Conservation (phyloP, 2,888 invertebrate species). For the Thymelicus sylvestris region DNA sequence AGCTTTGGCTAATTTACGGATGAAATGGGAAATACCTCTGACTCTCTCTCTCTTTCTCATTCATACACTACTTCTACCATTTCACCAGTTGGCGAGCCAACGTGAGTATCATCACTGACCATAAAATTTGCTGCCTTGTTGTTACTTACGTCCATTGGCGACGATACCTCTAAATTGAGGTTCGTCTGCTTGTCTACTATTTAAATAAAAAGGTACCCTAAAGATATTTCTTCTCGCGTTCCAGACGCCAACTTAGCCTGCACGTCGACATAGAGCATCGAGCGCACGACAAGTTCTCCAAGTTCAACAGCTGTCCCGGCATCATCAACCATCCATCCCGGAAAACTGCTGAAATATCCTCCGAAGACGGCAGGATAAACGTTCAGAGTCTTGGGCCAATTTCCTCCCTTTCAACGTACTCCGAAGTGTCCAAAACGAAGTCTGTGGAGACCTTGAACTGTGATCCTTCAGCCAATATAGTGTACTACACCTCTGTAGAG, state of each 20-base stretch:
- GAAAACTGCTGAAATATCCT: slow-evolving; percentile 42
- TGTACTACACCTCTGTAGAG: slow-evolving; percentile 63
- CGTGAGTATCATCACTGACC: no score
- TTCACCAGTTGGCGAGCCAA: no score
- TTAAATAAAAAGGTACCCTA: no score
- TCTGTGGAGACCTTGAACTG: slow-evolving; percentile 56
- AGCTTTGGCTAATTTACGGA: no score
- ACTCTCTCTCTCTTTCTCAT: no score
- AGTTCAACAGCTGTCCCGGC: slow-evolving; percentile 65
- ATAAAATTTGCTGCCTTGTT: no score
- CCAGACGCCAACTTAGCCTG: slow-evolving; percentile 65
- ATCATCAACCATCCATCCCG: slow-evolving; percentile 47
- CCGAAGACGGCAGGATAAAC: slow-evolving; percentile 48
- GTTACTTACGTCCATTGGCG: no score
- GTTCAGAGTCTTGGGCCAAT: slow-evolving; percentile 26
- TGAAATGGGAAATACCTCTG: no score
- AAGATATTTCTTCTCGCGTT: not conserved
- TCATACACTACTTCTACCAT: no score
- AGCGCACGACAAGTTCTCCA: slow-evolving; percentile 60
- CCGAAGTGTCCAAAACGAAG: slow-evolving; percentile 46
- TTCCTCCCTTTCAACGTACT: slow-evolving; percentile 43
- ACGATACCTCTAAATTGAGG: no score
- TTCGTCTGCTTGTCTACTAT: no score
- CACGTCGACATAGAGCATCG: slow-evolving; percentile 66
- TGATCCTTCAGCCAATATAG: slow-evolving; percentile 64